Percentiles rank a stretch among this genome's conserved stretches.
Conservation (phyloP, 1,140 invertebrate species). For the Bombus turneri region DNA sequence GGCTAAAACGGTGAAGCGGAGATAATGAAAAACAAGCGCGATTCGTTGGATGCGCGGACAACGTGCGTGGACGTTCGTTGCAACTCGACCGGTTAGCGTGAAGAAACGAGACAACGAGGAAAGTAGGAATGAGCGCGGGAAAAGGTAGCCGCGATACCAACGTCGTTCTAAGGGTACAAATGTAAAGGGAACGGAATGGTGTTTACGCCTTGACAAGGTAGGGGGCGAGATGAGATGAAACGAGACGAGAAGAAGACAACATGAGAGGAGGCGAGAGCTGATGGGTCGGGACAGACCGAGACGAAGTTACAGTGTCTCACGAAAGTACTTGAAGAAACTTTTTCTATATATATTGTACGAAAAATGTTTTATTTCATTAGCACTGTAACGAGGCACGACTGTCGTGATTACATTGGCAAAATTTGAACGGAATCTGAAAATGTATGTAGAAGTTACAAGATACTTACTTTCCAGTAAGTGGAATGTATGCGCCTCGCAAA, state of each 20-base stretch:
- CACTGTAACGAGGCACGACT: too few relatives aligned
- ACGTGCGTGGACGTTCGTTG: not conserved
- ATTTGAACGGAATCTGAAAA: too few relatives aligned
- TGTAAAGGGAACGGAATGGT: not conserved
- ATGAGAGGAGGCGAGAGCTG: not conserved
- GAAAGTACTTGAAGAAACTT: too few relatives aligned
- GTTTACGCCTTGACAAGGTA: not conserved
- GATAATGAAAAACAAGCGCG: slow-evolving; percentile 2
- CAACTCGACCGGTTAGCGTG: not conserved
- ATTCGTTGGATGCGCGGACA: slow-evolving; percentile 11
- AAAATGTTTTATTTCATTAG: too few relatives aligned
- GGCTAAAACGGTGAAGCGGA: not conserved
- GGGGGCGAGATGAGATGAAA: not conserved
- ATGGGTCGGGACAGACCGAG: too few relatives aligned
- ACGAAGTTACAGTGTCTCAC: too few relatives aligned
- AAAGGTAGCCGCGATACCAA: slow-evolving; percentile 12
- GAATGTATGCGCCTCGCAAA: too few relatives aligned
- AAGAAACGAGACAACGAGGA: not conserved
- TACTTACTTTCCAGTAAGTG: too few relatives aligned
- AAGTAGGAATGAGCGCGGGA: not conserved
- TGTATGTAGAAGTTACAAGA: too few relatives aligned
- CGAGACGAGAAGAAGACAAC: not conserved
- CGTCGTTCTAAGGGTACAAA: not conserved
- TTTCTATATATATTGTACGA: too few relatives aligned
- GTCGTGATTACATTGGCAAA: too few relatives aligned